Percentiles rank a stretch among this genome's conserved stretches.
These are phyloP conservation scores for Crotalus viridis DNA, from an alignment of 2,113 vertebrate genomes.

Conservation along the genomic window DNA sequence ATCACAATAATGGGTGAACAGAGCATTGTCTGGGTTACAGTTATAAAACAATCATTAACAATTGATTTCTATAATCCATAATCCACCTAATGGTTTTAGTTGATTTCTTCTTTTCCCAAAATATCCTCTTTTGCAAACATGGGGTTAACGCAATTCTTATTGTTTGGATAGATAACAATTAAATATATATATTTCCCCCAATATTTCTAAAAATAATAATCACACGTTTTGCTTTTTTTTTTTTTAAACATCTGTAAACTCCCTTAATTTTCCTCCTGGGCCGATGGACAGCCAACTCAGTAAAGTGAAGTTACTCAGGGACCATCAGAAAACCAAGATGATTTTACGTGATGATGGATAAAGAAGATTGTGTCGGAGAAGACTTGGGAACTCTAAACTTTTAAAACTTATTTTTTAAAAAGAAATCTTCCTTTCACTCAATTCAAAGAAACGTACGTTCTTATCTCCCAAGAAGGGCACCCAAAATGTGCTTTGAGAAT, in stretches of 20 bases:
- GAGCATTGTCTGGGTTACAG: too few species aligned
- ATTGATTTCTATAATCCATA: too few species aligned
- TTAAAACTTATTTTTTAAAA: not conserved
- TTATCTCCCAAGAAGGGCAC: not conserved
- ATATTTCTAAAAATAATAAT: too few species aligned
- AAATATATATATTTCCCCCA: too few species aligned
- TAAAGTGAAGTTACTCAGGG: not conserved
- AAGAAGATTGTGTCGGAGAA: not conserved
- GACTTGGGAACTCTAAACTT: not conserved
- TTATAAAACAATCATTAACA: too few species aligned
- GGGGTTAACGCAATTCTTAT: too few species aligned
- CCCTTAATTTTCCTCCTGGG: not conserved
- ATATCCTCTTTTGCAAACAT: too few species aligned
- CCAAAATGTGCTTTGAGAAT: not conserved
- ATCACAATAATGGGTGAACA: too few species aligned
- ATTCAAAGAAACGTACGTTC: not conserved
- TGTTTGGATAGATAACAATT: too few species aligned
- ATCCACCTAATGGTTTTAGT: too few species aligned
- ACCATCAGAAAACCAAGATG: not conserved
- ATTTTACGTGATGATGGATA: not conserved
- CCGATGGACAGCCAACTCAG: not conserved
- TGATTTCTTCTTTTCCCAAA: too few species aligned
- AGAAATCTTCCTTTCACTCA: not conserved
- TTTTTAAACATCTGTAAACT: not conserved
- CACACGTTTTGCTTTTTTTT: not conserved